Evolutionary conservation across 2,888 invertebrate genomes (phyloP), one percentile per base, ranked within the genome.

Genomic region (Nesidiocoris tenuis): DNA sequence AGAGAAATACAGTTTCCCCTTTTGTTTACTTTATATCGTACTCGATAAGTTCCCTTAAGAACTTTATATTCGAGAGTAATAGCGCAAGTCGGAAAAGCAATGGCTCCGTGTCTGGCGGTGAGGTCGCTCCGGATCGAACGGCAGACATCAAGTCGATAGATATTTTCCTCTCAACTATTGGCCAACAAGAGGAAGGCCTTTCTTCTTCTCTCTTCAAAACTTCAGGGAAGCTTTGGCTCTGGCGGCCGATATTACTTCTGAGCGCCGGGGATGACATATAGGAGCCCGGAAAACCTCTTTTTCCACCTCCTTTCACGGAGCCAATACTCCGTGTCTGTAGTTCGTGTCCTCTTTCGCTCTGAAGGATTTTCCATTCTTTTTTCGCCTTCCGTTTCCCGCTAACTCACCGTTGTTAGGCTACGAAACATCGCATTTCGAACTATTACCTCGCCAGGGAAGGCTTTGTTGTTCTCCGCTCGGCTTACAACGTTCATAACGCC

Each of bases 221-320:
- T 39, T 39, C 39, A n/a, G n/a, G 39, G 39, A 39, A 39, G 39
- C 39, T 39, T 39, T 39, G 39, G 39, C 39, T 39, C 39, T 12
- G 39, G 5, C 39, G 39, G 39, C 61, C 71, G 61, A 71, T 71
- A 71, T 71, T 71, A 71, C 71, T 71, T 24, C 39, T 39, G 39
- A 25, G 61, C 23, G 61, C 71, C 56, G 39, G 59, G 59, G 71
- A 71, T 71, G 71, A 71, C 71, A 71, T 71, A 71, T 71, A 71
- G 39, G 71, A 71, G 59, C 71, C 71, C 39, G 39, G 39, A 39
- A 39, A 39, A 39, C 39, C 39, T 39, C 61, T 71, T 71, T 61
- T 71, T 61, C 71, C 71, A 61, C 71, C 71, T 25, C 61, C 61
- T 71, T 71, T 71, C 71, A 71, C 71, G 18, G 71, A 71, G 71